Percentiles rank a stretch among this genome's conserved stretches.
phyloP scores from a whole-genome alignment of 2,113 vertebrate genomes.

The Lampris megalopsis region DNA sequence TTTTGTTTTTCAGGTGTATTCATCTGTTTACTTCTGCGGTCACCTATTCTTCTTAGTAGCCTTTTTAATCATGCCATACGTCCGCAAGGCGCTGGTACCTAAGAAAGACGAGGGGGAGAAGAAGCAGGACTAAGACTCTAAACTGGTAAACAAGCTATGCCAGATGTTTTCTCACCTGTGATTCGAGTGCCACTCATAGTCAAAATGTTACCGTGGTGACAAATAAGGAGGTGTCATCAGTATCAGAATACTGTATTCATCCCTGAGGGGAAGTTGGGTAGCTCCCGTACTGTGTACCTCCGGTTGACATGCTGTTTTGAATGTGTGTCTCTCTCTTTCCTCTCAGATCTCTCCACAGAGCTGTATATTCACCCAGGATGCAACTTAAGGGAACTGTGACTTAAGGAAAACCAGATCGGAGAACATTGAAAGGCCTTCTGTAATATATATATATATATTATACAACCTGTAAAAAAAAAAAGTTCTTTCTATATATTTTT shows the following conservation, averaged over 20 bases:
- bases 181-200: neutral
- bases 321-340: slow-evolving; percentile 3
- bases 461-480: slow-evolving; percentile 72
- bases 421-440: slow-evolving; percentile 84
- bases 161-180: neutral
- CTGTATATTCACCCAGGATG: slow-evolving; percentile 46
- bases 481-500: slow-evolving; percentile 80
- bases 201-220: no score
- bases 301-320: neutral
- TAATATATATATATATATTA: slow-evolving; percentile 74
- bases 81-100: slow-evolving; percentile 90
- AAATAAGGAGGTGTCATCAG: no score
- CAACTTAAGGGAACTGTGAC: slow-evolving; percentile 79
- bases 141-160: slow-evolving; percentile 51
- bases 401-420: slow-evolving; percentile 72
- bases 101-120: slow-evolving; percentile 74
- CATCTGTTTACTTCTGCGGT: slow-evolving; percentile 91
- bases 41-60: slow-evolving; percentile 89
- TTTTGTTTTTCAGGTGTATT: slow-evolving; percentile 88
- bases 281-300: no score
- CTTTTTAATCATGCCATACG: slow-evolving; percentile 86
- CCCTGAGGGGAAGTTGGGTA: no score
- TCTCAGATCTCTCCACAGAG: slow-evolving; percentile 68
- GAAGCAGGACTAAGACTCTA: slow-evolving; percentile 73
- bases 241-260: no score